Percentiles rank a stretch among this genome's conserved stretches.
These are phyloP conservation scores for Amia ocellicauda DNA, from an alignment of 2,113 vertebrate species.

Conservation along the genomic window DNA sequence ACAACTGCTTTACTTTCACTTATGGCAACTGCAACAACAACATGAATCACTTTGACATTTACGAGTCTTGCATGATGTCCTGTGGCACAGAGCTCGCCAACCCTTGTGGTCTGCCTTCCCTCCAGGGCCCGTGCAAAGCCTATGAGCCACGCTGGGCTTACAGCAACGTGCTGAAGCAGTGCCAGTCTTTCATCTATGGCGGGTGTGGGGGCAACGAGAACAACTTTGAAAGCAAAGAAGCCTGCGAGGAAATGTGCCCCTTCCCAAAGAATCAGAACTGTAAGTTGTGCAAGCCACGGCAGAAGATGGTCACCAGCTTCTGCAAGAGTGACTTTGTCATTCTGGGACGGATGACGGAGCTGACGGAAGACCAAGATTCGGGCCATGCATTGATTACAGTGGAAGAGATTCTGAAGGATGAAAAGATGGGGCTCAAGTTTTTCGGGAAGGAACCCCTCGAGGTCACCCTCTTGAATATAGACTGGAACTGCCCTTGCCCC, in stretches of 20 bases:
- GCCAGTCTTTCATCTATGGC: conserved; percentile 89
- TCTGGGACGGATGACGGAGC: conserved; percentile 79
- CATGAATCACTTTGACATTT: conserved; percentile 79
- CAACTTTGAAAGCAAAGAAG: conserved; percentile 91
- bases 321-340: conserved; percentile 93
- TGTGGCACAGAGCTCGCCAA: conserved; percentile 80
- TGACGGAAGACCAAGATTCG: conserved; percentile 80
- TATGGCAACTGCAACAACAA: conserved; percentile 77
- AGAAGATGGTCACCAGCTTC: conserved; percentile 94
- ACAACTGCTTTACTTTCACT: conserved; percentile 86
- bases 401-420: conserved; percentile 93
- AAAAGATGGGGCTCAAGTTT: conserved; percentile 95
- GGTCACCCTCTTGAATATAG: conserved; percentile 87
- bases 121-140: conserved; percentile 89
- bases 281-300: conserved; percentile 81
- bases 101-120: conserved; percentile 76
- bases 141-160: conserved; percentile 92
- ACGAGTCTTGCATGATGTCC: conserved; percentile 80
- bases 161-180: conserved; percentile 72
- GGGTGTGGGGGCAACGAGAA: conserved; percentile 93
- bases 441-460: conserved; percentile 87
- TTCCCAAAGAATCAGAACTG: conserved; percentile 81
- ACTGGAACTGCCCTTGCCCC: conserved; percentile 93
- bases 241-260: conserved; percentile 88
- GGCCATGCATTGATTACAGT: conserved; percentile 84